phyloP scores from a whole-genome alignment of 2,113 vertebrate genomes.

The Xenopus tropicalis region UCB_Xtro_10.0 CM004452.2:19865501-19866000 shows the following conservation, averaged over 20 bases:
- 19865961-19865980: constrained; percentile 19
- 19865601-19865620: too few species aligned
- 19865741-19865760: background rate
- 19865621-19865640: too few species aligned
- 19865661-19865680: too few species aligned
- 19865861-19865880: constrained; percentile 52
- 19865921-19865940: constrained; percentile 37
- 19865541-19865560: too few species aligned
- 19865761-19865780: background rate
- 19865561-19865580: too few species aligned
- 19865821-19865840: constrained; percentile 10
- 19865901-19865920: constrained; percentile 36
- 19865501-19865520: too few species aligned
- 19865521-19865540: too few species aligned
- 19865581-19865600: too few species aligned
- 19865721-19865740: background rate
- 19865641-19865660: too few species aligned
- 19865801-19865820: constrained; percentile 31
- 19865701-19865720: too few species aligned
- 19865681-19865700: too few species aligned
- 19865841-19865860: constrained; percentile 48
- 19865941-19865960: constrained; percentile 25
- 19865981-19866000: constrained; percentile 8
- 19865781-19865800: background rate
- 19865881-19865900: constrained; percentile 27